Base-by-base conservation (phyloP, 2,113 vertebrate species). In the Aix galericulata region DNA sequence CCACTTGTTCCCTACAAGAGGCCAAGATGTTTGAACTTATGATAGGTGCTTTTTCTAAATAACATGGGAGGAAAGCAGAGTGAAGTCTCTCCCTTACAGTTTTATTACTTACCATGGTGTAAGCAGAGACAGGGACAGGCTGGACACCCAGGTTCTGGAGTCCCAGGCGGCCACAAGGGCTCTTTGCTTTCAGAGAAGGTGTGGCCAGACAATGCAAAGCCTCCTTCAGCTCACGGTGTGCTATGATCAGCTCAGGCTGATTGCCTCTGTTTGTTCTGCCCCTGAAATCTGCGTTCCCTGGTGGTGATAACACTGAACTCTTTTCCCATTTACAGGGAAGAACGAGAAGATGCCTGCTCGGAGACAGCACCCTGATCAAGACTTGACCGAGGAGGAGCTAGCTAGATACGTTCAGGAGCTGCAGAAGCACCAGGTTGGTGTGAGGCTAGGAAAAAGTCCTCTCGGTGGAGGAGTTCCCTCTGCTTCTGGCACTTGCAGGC, bases 361-460 rank as follows among this genome's bases (percentile, higher is more conserved):
- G 53, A 88, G 95, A 53, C 96, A 97, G 82, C 98, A 96, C 95
- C 95, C 86, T 40, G 97, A 98, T 56, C 87, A 97, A 80, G 98
- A 98, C 94, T 98, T 99, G 98, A 98, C 98, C n/a, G 99, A 99
- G 96, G 99, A 99, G 90, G 99, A 99, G 95, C 98, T 99, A 98
- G 98, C 98, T 90, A 98, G 98, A 92, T 99, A 99, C 0, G 97
- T 99, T 93, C 98, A 99, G 64, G 99, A 99, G 68, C 98, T 99
- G 96, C 99, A 99, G 95, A 99, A 99, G 96, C 99, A 99, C 93
- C 99, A 99, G 99, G 99, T 99, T 72, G 92, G 93, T 6, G 0
- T n/a, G 62, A 64, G 53, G 22, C 27, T 73, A 69, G 36, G 27
- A 63, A 38, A 32, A 32, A 64, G 36, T 78, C 66, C 68, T 17